Evolutionary conservation across 37 sponge, comb jelly and placozoan genomes (phyloP).

Genomic region (Geodia barretti): DNA sequence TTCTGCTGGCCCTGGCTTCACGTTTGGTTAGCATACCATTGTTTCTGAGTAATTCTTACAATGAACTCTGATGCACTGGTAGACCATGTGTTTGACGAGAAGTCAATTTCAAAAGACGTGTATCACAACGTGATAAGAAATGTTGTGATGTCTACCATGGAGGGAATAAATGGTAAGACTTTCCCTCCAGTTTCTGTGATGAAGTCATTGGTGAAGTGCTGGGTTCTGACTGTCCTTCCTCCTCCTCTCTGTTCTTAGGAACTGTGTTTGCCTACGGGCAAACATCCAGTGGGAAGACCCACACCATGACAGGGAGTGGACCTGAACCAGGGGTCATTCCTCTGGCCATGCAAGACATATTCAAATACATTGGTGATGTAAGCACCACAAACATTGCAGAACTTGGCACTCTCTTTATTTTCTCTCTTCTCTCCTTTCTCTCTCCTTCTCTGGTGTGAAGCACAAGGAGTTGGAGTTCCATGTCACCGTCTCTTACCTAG

Average conservation of each 20-base stretch:
- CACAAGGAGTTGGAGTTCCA: constrained; percentile 68
- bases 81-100: constrained; percentile 67
- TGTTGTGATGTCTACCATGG: constrained; percentile 70
- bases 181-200: not conserved
- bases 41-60: no score
- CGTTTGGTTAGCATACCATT: not conserved
- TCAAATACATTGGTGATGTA: constrained; percentile 70
- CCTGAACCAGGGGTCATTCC: constrained; percentile 85
- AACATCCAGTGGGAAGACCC: constrained; percentile 98
- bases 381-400: not conserved
- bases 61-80: not conserved
- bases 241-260: constrained; percentile 35
- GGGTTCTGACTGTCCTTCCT: not conserved
- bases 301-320: constrained; percentile 87
- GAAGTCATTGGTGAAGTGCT: no score
- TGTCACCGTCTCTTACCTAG: constrained; percentile 80
- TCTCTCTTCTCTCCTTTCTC: not conserved
- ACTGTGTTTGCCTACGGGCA: constrained; percentile 99
- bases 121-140: constrained; percentile 53
- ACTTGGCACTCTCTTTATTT: not conserved
- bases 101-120: constrained; percentile 15
- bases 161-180: constrained; percentile 86
- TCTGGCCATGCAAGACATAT: constrained; percentile 81
- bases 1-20: not conserved
- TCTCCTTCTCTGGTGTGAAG: not conserved